Evolutionary conservation across 2,888 invertebrate genomes (phyloP).

Genomic region (Xestia xanthographa): DNA sequence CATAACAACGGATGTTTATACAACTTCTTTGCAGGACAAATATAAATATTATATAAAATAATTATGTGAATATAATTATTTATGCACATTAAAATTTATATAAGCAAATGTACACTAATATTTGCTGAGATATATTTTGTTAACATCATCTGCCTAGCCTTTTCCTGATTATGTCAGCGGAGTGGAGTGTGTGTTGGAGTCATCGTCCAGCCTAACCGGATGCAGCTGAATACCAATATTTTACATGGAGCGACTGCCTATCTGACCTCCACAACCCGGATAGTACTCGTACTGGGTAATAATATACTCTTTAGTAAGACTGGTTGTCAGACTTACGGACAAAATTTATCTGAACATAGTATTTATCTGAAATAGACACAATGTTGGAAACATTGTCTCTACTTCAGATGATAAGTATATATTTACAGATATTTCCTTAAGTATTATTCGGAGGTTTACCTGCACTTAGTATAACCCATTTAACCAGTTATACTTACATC

Average conservation of each 20-base stretch:
- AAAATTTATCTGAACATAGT: too few species aligned
- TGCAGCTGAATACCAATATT: neutral
- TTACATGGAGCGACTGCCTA: neutral
- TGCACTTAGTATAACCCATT: too few species aligned
- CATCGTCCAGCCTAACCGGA: neutral
- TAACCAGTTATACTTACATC: too few species aligned
- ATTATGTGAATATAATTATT: neutral
- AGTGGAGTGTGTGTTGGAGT: too few species aligned
- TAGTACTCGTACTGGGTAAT: too few species aligned
- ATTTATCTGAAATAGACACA: too few species aligned
- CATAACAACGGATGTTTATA: slow-evolving; percentile 15
- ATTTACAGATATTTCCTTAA: too few species aligned
- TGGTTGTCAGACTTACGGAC: neutral
- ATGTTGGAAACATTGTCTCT: too few species aligned
- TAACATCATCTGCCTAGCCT: neutral
- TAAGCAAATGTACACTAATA: neutral
- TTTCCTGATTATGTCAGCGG: neutral
- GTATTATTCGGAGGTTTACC: too few species aligned
- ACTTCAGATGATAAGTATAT: too few species aligned
- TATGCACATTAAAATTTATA: neutral
- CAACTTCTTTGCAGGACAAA: slow-evolving; percentile 11
- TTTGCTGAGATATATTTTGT: too few species aligned
- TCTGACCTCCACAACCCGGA: neutral
- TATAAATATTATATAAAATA: slow-evolving; percentile 6
- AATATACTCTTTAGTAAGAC: neutral